A percentile compares a stretch with the other conserved stretches of the same genome.
These are phyloP conservation scores for Prolemur simus DNA, from an alignment of 2,113 vertebrate genomes.

Conservation along the genomic window DNA sequence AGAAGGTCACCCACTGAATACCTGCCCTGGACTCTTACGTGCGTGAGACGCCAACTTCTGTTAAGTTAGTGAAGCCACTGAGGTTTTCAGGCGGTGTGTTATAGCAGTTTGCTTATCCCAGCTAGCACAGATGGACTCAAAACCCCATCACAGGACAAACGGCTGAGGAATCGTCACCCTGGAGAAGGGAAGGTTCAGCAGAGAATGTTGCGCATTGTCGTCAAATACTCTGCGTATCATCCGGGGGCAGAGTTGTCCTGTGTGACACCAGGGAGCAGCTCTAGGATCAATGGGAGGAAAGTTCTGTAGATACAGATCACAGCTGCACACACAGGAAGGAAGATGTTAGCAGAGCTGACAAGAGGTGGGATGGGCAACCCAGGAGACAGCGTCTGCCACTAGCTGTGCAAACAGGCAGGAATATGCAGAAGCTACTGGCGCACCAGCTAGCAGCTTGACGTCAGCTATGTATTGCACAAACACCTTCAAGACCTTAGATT, in stretches of 20 bases:
- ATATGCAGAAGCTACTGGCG: rapidly evolving
- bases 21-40: rapidly evolving
- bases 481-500: background rate
- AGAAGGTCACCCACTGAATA: background rate
- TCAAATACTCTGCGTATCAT: background rate
- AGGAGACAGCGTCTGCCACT: background rate
- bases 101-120: background rate
- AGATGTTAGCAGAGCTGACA: background rate
- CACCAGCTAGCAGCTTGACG: background rate
- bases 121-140: background rate
- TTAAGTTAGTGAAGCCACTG: too few species aligned
- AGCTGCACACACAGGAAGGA: background rate
- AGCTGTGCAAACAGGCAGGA: background rate
- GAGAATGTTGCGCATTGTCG: background rate
- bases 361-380: background rate
- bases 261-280: background rate
- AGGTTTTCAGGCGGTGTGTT: rapidly evolving
- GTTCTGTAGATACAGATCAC: background rate
- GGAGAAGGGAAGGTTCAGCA: background rate
- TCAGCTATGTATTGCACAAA: background rate
- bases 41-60: background rate
- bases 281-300: too few species aligned
- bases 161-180: background rate
- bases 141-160: background rate
- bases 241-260: background rate